Base-by-base conservation (phyloP, 2,113 vertebrate genomes). In the Podarcis raffonei region DNA sequence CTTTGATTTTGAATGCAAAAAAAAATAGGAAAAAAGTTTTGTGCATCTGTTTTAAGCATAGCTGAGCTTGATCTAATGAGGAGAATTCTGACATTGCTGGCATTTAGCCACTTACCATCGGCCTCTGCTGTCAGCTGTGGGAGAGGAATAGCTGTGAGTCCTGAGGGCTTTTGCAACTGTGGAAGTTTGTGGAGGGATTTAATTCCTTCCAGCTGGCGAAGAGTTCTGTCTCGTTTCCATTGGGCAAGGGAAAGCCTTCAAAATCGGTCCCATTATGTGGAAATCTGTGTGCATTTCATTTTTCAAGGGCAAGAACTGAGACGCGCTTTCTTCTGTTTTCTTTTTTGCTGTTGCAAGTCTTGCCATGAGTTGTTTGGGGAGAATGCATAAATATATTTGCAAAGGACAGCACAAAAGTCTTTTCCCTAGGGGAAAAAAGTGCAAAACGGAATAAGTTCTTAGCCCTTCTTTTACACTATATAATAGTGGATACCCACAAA, bases 201-300 rank as follows among this genome's bases (percentile, higher is more conserved):
- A 94, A 90, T 81, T 90, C 85, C 85, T 62, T 94, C 94, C 86
- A 82, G 78, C 82, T 93, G 89, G 80, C 89, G 71, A 80, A 69
- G 90, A 81, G 89, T 59, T 88, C 48, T 86, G 93, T 94, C 79
- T 79, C 91, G 2, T 83, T 89, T 81, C 85, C 81, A 90, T 65
- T 93, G 74, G 15, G 75, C 84, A n/a, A 42, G 89, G 75, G 32
- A 72, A 81, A 85, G 81, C 84, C 87, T 94, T 88, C 85, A 90
- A 90, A 84, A 74, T 87, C 53, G 48, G 81, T 68, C 20, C 1
- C 12, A 32, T 84, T 90, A 32, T 16, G 42, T 84, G 6, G 81
- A 92, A 84, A 95, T 91, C 6, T 2, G 35, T 69, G 32, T 89
- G 79, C 76, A 62, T 91, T 93, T 76, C 86, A 90, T 92, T 90